Conservation (phyloP, 2,888 invertebrate species). For the Gortyna flavago region DNA sequence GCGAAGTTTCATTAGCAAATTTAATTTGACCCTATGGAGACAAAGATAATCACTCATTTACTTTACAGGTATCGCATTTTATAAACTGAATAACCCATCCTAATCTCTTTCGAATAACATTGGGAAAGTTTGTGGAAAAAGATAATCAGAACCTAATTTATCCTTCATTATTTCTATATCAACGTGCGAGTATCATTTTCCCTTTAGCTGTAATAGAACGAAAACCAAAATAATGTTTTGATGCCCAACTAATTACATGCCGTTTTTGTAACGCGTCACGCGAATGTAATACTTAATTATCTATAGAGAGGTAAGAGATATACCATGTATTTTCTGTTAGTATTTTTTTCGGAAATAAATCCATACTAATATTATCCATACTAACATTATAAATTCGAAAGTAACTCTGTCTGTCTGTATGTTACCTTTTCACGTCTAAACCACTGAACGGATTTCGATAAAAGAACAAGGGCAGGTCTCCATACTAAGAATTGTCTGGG, state of each 20-base stretch:
- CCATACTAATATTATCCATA: too few species aligned
- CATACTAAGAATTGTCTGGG: too few species aligned
- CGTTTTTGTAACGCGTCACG: conserved; percentile 29
- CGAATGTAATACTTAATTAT: conserved; percentile 12
- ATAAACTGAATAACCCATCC: neutral
- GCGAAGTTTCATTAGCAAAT: neutral
- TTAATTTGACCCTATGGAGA: neutral
- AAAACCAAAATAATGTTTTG: conserved; percentile 32
- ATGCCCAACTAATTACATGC: conserved; percentile 39
- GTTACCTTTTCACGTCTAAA: too few species aligned
- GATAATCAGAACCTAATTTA: conserved; percentile 38
- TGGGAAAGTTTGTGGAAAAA: conserved; percentile 18
- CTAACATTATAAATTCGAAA: too few species aligned
- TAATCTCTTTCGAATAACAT: conserved; percentile 34
- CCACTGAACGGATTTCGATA: too few species aligned
- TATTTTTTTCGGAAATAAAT: neutral
- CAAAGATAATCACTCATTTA: neutral
- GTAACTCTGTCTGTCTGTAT: too few species aligned
- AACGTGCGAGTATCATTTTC: conserved; percentile 41
- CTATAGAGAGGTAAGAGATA: neutral
- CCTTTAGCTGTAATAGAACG: conserved; percentile 5
- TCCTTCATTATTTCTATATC: conserved; percentile 54
- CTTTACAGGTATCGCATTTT: neutral
- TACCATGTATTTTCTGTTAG: neutral
- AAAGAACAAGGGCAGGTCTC: too few species aligned